Evolutionary conservation across 2,113 vertebrate genomes (phyloP).

Genomic region (Cavia aperea): DNA sequence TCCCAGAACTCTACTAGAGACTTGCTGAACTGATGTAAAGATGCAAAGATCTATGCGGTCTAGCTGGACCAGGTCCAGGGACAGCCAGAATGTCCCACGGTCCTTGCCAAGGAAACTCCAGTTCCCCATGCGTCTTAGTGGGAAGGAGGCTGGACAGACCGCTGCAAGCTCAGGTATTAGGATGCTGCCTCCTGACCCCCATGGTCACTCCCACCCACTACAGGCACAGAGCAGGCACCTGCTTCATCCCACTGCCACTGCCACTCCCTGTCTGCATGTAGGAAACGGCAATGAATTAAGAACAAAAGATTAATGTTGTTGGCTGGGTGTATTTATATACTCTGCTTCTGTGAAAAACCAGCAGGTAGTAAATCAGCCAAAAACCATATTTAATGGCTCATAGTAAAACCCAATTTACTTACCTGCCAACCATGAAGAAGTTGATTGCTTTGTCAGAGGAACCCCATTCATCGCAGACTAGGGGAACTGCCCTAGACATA

Average conservation of each 20-base stretch:
- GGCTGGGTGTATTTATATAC: slow-evolving; percentile 50
- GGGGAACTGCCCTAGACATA: slow-evolving; percentile 18
- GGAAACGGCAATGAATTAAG: slow-evolving; percentile 42
- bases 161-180: background rate
- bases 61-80: too few relatives aligned
- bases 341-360: slow-evolving; percentile 39
- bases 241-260: background rate
- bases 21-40: background rate
- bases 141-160: background rate
- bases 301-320: slow-evolving; percentile 40
- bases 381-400: slow-evolving; percentile 64
- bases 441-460: slow-evolving; percentile 61
- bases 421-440: slow-evolving; percentile 66
- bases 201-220: background rate
- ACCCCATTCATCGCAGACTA: slow-evolving; percentile 27
- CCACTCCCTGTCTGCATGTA: background rate
- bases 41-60: background rate
- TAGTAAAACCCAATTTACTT: slow-evolving; percentile 69
- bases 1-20: background rate
- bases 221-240: background rate
- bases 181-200: background rate
- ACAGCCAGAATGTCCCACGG: background rate
- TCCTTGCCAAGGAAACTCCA: background rate
- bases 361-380: slow-evolving; percentile 69
- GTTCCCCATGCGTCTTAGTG: accelerated